A percentile compares a stretch with the other conserved stretches of the same genome.
phyloP scores from a whole-genome alignment of 2,888 invertebrate genomes.

The Drosophila mayaguana region DNA sequence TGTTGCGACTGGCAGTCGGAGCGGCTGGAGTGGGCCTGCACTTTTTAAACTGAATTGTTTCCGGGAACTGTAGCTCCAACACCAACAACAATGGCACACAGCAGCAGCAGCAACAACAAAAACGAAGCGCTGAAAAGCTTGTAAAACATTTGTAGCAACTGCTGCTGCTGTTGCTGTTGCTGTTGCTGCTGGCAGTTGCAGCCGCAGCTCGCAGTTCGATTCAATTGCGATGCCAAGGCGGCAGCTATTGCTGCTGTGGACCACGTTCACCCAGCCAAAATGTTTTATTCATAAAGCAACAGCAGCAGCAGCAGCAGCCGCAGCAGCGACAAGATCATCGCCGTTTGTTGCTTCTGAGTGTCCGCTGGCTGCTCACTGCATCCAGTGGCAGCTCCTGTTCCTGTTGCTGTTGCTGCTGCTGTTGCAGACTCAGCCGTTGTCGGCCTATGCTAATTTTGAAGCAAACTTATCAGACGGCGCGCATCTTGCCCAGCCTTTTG shows the following conservation, averaged over 20 bases:
- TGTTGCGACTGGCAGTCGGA: slow-evolving; percentile 47
- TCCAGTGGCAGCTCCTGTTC: slow-evolving; percentile 30
- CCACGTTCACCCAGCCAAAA: slow-evolving; percentile 62
- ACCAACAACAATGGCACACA: slow-evolving; percentile 63
- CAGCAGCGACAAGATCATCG: slow-evolving; percentile 68
- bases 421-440: slow-evolving; percentile 18
- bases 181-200: slow-evolving; percentile 45
- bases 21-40: slow-evolving; percentile 35
- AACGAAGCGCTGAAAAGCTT: slow-evolving; percentile 77
- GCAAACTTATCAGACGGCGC: slow-evolving; percentile 72
- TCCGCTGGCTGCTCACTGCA: slow-evolving; percentile 34
- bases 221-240: slow-evolving; percentile 56
- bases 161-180: slow-evolving; percentile 47
- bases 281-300: slow-evolving; percentile 80
- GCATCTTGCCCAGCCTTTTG: slow-evolving; percentile 70
- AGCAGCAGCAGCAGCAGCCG: slow-evolving; percentile 38
- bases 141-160: slow-evolving; percentile 80
- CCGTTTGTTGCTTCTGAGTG: slow-evolving; percentile 54
- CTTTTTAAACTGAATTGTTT: slow-evolving; percentile 79
- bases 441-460: slow-evolving; percentile 75
- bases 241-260: slow-evolving; percentile 68
- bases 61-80: slow-evolving; percentile 74
- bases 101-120: slow-evolving; percentile 41
- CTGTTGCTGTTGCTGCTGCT: slow-evolving; percentile 5
- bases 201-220: slow-evolving; percentile 42